Conservation (phyloP, 2,888 invertebrate genomes). For the Cryptocephalus primarius region DNA sequence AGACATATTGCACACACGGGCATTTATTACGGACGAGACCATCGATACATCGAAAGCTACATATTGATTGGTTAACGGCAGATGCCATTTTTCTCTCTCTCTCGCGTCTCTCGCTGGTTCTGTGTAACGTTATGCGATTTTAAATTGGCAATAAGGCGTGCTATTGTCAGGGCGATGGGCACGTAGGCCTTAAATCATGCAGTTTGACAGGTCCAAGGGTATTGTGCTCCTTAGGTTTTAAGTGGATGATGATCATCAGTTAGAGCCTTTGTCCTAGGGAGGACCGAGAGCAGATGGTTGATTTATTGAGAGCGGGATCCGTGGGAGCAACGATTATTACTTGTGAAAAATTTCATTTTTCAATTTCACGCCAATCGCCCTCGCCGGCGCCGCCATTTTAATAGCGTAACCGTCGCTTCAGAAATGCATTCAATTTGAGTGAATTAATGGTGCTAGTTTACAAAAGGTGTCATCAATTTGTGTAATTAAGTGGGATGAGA, state of each 20-base stretch:
- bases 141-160: slow-evolving; percentile 26
- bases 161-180: slow-evolving; percentile 18
- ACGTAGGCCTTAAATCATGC: slow-evolving; percentile 25
- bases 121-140: slow-evolving; percentile 11
- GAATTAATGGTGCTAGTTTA: too few species aligned
- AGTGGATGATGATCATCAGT: slow-evolving; percentile 13
- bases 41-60: slow-evolving; percentile 25
- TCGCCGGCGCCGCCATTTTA: too few species aligned
- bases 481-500: too few species aligned
- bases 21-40: slow-evolving; percentile 27
- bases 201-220: slow-evolving; percentile 28
- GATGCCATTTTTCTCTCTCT: slow-evolving; percentile 29
- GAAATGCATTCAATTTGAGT: too few species aligned
- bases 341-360: too few species aligned
- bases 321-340: too few species aligned
- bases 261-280: slow-evolving; percentile 10
- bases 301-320: slow-evolving; percentile 12
- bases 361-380: too few species aligned
- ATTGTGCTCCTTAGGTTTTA: slow-evolving; percentile 9
- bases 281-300: slow-evolving; percentile 23
- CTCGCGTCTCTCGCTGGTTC: too few species aligned
- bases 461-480: too few species aligned
- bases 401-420: too few species aligned
- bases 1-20: slow-evolving; percentile 24
- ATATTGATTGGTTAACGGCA: slow-evolving; percentile 29